These are phyloP conservation scores for Spisula subtruncata DNA, from an alignment of 2,888 invertebrate species.

Conservation along the genomic window DNA sequence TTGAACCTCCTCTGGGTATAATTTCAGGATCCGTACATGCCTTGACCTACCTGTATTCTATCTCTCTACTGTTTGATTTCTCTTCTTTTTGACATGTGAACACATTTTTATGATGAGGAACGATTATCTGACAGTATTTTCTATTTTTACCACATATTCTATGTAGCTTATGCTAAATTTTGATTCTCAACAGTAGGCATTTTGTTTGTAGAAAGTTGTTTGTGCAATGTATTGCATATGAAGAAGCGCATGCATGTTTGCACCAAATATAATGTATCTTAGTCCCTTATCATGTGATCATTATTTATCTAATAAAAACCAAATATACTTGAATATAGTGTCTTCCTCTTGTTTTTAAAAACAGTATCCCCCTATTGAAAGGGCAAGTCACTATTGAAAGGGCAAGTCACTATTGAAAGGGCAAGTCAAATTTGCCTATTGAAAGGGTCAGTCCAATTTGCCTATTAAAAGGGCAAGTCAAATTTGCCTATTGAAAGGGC, in stretches of 20 bases:
- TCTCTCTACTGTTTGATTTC: background rate
- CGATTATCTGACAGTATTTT: background rate
- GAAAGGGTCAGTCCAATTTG: too few relatives aligned
- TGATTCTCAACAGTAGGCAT: background rate
- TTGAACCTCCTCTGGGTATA: too few relatives aligned
- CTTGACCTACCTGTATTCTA: background rate
- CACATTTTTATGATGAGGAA: slow-evolving; percentile 15
- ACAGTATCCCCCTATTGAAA: too few relatives aligned
- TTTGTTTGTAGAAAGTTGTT: slow-evolving; percentile 56
- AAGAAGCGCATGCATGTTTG: slow-evolving; percentile 66
- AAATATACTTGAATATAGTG: slow-evolving; percentile 67
- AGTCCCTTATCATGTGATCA: slow-evolving; percentile 85
- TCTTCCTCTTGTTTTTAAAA: background rate
- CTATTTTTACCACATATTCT: slow-evolving; percentile 13
- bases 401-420: too few relatives aligned
- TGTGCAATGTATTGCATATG: slow-evolving; percentile 73
- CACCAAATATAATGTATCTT: slow-evolving; percentile 80
- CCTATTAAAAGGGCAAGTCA: too few relatives aligned
- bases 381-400: too few relatives aligned
- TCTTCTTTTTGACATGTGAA: background rate
- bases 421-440: too few relatives aligned
- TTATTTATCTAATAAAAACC: slow-evolving; percentile 85
- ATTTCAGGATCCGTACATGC: too few relatives aligned
- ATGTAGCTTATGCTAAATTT: background rate
- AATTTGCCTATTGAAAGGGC: too few relatives aligned